phyloP scores from a whole-genome alignment of 2,797 vertebrate species.

The Gambelia wislizenii region DNA sequence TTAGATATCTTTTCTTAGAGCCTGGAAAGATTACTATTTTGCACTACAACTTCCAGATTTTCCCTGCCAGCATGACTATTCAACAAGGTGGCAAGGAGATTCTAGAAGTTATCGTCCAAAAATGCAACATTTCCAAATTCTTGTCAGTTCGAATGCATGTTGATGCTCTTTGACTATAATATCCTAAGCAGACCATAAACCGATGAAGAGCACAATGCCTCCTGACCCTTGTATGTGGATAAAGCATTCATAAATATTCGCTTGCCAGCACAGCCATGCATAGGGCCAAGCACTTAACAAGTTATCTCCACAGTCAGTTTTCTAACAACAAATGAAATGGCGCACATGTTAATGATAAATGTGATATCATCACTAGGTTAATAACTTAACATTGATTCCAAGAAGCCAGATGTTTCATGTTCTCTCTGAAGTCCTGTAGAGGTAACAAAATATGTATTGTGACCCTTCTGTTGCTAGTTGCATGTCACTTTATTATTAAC shows the following conservation, averaged over 20 bases:
- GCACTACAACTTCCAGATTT: too few species aligned
- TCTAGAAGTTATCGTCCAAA: too few species aligned
- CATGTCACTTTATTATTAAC: not conserved
- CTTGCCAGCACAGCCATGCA: not conserved
- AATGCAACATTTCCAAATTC: too few species aligned
- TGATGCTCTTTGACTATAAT: not conserved
- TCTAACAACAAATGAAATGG: not conserved
- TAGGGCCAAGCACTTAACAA: not conserved
- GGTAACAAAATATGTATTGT: not conserved
- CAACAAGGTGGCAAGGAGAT: too few species aligned
- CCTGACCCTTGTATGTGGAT: not conserved
- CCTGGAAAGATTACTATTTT: too few species aligned
- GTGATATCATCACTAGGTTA: not conserved
- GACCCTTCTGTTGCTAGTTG: not conserved
- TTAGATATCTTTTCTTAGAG: not conserved
- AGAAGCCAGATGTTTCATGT: not conserved
- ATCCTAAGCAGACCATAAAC: not conserved
- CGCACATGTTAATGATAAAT: not conserved
- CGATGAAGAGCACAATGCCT: not conserved
- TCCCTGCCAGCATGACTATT: too few species aligned
- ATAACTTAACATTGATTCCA: slow-evolving; percentile 6
- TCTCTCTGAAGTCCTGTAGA: not conserved
- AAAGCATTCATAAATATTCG: not conserved
- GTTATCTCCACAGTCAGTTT: not conserved
- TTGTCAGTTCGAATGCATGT: not conserved